Base-by-base conservation (phyloP, 2,888 invertebrate genomes). In the Tachina fera region DNA sequence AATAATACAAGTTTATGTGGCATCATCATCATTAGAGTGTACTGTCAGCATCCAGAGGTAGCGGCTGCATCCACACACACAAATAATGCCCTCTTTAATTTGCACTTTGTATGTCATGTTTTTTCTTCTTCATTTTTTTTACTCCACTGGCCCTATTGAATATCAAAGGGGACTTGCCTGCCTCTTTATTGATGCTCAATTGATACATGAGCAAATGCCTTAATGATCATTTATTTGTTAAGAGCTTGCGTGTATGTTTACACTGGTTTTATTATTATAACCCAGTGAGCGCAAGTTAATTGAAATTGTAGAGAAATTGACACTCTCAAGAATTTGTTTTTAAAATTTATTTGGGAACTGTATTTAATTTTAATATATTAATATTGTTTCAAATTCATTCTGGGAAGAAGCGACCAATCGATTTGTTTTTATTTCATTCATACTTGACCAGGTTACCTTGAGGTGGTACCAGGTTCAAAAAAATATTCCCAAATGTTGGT, bases 131-230 rank as follows among this genome's bases (percentile, higher is more conserved):
- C 11, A 19, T 39, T 49, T 39, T 58, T n/a, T 9, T 9, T 5
- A 16, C 4, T 22, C 13, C 8, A 9, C 1, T 31, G 2, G n/a
- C 10, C 13, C 11, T 49, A 22, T 61, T 53, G n/a, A 22, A 43
- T 53, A n/a, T 14, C 68, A 49, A 49, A 70, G n/a, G 58, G 19
- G 16, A 19, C 39, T n/a, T 61, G 9, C 19, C 14, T 61, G 9
- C 19, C 14, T 5, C 31, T 53, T 60, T 45, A 45, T 47, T 43
- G 19, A 45, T 19, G 9, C 43, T 43, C 72, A 47, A 75, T 75
- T 65, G 56, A 53, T 85, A 78, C 85, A 85, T 82, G 71, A 56
- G 63, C 68, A 77, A 77, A 84, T 77, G 80, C 61, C 45, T 67
- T 84, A 80, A 81, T 84, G 72, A 84, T 77, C 77, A 3, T n/a